These are phyloP conservation scores for Halcyon senegalensis DNA, from an alignment of 2,113 vertebrate genomes.

Conservation along the genomic window DNA sequence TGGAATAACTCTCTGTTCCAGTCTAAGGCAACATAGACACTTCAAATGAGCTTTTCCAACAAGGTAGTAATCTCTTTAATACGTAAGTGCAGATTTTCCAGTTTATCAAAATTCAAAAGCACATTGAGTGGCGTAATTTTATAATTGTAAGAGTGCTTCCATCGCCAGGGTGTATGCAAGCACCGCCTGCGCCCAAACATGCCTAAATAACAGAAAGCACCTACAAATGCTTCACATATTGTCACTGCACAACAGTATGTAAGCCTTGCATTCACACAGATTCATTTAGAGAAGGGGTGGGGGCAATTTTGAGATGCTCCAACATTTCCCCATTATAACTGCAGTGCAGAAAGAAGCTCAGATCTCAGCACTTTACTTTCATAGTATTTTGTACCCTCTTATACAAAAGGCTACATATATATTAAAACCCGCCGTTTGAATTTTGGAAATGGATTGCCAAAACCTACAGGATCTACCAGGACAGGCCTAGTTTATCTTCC, in stretches of 20 bases:
- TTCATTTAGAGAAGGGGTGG: not conserved
- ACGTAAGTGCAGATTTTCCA: not conserved
- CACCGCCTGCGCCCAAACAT: not conserved
- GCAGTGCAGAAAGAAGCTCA: not conserved
- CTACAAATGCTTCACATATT: not conserved
- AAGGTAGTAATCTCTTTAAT: not conserved
- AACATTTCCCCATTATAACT: not conserved
- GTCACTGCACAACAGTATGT: not conserved
- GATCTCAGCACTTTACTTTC: not conserved
- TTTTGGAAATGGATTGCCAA: not conserved
- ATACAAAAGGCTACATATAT: not conserved
- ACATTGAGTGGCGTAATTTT: not conserved
- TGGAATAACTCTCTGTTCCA: not conserved
- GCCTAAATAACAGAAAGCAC: not conserved
- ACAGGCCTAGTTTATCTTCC: not conserved
- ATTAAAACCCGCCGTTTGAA: not conserved
- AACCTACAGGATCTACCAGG: not conserved
- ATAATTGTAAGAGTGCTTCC: not conserved
- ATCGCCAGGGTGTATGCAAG: not conserved
- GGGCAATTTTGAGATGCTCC: not conserved
- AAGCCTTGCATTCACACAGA: not conserved
- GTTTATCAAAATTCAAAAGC: not conserved
- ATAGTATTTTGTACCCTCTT: not conserved
- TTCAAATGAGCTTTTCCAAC: not conserved
- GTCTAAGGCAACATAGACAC: not conserved